Base-by-base conservation (phyloP, 2,113 vertebrate species). In the Cavia porcellus region DNA sequence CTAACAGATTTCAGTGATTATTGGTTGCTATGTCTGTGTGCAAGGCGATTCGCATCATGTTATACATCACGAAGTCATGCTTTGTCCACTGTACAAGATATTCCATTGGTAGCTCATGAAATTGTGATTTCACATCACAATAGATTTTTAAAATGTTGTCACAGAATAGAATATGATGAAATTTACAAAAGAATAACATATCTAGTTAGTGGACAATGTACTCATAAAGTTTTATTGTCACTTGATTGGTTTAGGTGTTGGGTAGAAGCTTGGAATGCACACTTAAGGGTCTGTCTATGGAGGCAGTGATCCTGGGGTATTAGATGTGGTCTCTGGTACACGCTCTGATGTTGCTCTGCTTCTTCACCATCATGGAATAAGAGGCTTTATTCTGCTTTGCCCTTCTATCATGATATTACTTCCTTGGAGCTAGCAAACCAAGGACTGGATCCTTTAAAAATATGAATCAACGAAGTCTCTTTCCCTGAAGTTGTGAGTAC, bases 81-180 rank as follows among this genome's bases (percentile, higher is more conserved):
- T 24, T 35, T 88, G 12, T 55, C 14, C 64, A 75, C 30, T 38
- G 22, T n/a, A n/a, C 2, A n/a, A n/a, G 30, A 10, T 5, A 22
- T 5, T 75, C 22, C 4, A 38, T 9, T 28, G 11, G 3, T 12
- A 4, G 4, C 1, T 64, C 4, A 47, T 22, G 15, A 20, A 12
- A 82, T 75, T 38, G 19, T 12, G 14, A n/a, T 64, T 35, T 30
- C 17, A n/a, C 3, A 45, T 75, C 5, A n/a, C 6, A 24, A 25
- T 57, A 9, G 1, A 14, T n/a, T 52, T 47, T 88, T 75, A 66
- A 66, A 92, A 66, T 81, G 5, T 64, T 57, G 1, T 24, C 5
- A 47, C 4, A 35, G 4, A 42, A 24, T 61, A 70, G 1, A 45
- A 47, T 20, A 80, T 59, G 11, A 19, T 35, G 42, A 9, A 59